Evolutionary conservation across 2,888 invertebrate species (phyloP), one percentile per base, ranked within the genome.

Genomic region (Sthenelais limicola): DNA sequence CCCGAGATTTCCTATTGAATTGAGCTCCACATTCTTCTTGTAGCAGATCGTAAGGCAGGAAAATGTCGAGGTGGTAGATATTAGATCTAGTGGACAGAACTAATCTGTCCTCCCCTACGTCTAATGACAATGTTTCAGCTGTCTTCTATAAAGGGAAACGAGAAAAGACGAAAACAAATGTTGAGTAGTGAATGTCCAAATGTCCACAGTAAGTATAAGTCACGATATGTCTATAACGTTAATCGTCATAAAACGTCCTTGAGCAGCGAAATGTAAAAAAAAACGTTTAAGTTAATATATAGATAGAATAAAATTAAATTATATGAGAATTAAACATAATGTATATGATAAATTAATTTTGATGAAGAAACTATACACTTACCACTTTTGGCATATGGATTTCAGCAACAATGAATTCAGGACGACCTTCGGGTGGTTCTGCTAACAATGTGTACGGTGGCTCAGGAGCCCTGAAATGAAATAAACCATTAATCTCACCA

Each of bases 21-120:
- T 88, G 87, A 32, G 88, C 84, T 0, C 84, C 86, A 79, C 84
- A 84, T 3, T 88, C 85, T 21, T 84, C 82, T 68, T 85, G 86
- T 58, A 83, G 69, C 7, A 88, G 75, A 69, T 83, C 71, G 76
- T 79, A 86, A 1, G 88, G 88, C 52, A 88, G 80, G 75, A 81
- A 88, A 56, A 88, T 84, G 77, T 88, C 88, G 43, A 88, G 78
- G 73, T 82, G 79, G 76, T 88, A 88, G 3, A 82, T 79, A 68
- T 83, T 82, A 4, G 87, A 85, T 70, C 86, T 72, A 7, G 87
- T 86, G 68, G 84, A 77, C 58, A 88, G 75, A 15, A 87, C 52
- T 32, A 88, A 82, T 54, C 88, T 77, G 74, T 88, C 88, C 72
- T 87, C 87, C 15, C 88, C 88, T 7, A 88, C 76, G 68, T 88